Evolutionary conservation across 2,888 invertebrate species (phyloP), one percentile per base, ranked within the genome.

Genomic region (Scelioninae gen. 2): DNA sequence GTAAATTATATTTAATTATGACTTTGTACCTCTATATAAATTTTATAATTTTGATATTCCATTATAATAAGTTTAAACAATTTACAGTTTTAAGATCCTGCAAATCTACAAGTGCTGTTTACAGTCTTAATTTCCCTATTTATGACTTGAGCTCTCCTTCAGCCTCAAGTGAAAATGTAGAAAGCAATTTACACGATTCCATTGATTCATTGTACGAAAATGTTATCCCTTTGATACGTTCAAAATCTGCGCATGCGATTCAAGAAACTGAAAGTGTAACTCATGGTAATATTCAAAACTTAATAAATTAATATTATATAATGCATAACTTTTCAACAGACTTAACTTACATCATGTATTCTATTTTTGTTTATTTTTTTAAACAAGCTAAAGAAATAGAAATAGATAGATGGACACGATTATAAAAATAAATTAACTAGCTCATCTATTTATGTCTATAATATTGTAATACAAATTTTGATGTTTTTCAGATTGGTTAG

Each of bases 81-180:
- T 69, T 80, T 78, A 18, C 78, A 81, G 83, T 78, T 52, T 78
- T 83, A 58, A 78, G 81, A 60, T 79, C 78, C 22, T 78, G 80
- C 41, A 82, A 82, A 80, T 84, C 84, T 43, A 81, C 80, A 48
- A 77, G 81, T 74, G 82, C 80, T 5, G 80, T 84, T 53, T 77
- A 78, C n/a, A 83, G 81, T 16, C 78, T 79, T 39, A 78, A 78
- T 50, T 80, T 80, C 52, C 78, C 81, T 3, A 73, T 79, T 19
- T 78, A 75, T 63, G 78, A 81, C 60, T 73, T 78, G 37, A 71
- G 78, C 60, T 75, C 78, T 52, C 48, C 64, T 18, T 73, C 71
- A 10, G 69, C 74, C 13, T 75, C 71, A 11, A 80, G 77, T 63
- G 78, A 78, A 53, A 79, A 78, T 52, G 45, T 76, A 10, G 76